Evolutionary conservation across 1,140 invertebrate genomes (phyloP).

Genomic region (Hesperophylax magnus): DNA sequence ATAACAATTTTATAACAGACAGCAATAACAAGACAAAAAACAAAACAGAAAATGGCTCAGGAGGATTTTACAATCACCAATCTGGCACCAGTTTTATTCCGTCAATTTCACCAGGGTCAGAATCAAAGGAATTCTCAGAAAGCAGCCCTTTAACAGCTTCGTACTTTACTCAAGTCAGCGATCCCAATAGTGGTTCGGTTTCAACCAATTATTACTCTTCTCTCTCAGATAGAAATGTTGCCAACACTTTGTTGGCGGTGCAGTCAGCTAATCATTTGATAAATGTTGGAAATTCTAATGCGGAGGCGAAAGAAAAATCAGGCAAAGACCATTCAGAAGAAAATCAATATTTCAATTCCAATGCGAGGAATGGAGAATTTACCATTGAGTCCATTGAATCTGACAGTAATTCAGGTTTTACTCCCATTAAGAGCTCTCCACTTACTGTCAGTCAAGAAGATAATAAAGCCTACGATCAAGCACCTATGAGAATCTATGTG

Average conservation of each 20-base stretch:
- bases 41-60: slow-evolving; percentile 53
- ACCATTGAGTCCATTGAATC: not conserved
- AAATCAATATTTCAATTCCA: slow-evolving; percentile 40
- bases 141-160: not conserved
- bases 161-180: slow-evolving; percentile 47
- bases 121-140: slow-evolving; percentile 30
- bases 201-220: slow-evolving; percentile 66
- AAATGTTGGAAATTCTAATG: slow-evolving; percentile 47
- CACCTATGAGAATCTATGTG: slow-evolving; percentile 67
- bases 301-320: slow-evolving; percentile 26
- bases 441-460: slow-evolving; percentile 18
- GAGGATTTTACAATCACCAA: slow-evolving; percentile 44
- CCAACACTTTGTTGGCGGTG: slow-evolving; percentile 69
- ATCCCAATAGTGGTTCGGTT: slow-evolving; percentile 48
- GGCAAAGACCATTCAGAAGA: slow-evolving; percentile 19
- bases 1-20: slow-evolving; percentile 8
- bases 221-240: slow-evolving; percentile 69
- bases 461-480: slow-evolving; percentile 49
- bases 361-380: slow-evolving; percentile 35
- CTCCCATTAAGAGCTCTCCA: slow-evolving; percentile 35
- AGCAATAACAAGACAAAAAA: slow-evolving; percentile 33
- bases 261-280: slow-evolving; percentile 68
- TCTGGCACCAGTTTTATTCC: slow-evolving; percentile 36
- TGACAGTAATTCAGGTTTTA: slow-evolving; percentile 38
- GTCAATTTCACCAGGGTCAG: not conserved